Conservation (phyloP, 2,113 vertebrate species). For the Struthio camelus region DNA sequence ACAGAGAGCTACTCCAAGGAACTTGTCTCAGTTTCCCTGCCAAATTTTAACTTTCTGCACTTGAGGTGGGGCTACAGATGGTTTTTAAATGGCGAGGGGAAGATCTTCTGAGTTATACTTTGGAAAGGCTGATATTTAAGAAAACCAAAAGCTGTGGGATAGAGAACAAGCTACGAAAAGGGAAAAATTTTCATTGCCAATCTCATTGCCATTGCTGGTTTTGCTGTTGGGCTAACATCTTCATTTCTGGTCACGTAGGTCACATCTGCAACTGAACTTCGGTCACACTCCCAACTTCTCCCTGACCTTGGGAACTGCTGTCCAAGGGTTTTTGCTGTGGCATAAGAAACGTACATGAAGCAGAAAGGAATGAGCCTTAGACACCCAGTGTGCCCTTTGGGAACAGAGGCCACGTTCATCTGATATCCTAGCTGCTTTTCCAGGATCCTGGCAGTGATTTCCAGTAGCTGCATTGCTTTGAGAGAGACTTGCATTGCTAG, state of each 20-base stretch:
- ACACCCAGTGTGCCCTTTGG: background rate
- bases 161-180: background rate
- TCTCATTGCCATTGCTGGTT: background rate
- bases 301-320: background rate
- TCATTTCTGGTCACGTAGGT: background rate
- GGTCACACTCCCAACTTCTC: background rate
- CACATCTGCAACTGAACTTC: background rate
- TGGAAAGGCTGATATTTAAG: background rate
- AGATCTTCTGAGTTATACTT: background rate
- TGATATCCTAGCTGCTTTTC: background rate
- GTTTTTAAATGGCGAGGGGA: background rate
- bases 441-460: too few species aligned
- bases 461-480: accelerated
- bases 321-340: background rate
- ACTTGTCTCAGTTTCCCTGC: background rate
- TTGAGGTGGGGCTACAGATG: background rate
- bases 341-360: background rate
- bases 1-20: background rate
- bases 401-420: background rate
- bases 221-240: background rate
- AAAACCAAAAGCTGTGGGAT: background rate
- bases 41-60: background rate
- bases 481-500: background rate
- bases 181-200: background rate
- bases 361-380: background rate